Conservation (phyloP, 2,888 invertebrate species). For the Drymonia ruficornis region DNA sequence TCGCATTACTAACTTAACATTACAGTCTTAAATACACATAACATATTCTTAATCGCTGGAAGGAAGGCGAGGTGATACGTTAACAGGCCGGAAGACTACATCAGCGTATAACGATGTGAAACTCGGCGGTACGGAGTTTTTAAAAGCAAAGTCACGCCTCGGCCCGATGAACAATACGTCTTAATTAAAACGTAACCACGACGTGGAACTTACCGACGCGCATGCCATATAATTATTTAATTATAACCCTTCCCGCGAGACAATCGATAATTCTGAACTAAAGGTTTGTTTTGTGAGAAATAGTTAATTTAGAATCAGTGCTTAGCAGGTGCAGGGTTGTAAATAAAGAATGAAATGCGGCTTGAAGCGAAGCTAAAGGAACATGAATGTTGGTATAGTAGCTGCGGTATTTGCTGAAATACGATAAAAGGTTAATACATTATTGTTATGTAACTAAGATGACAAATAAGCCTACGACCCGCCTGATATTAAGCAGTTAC, state of each 20-base stretch:
- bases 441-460: too few species aligned
- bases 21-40: not conserved
- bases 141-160: conserved; percentile 73
- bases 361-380: conserved; percentile 47
- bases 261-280: conserved; percentile 55
- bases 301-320: conserved; percentile 32
- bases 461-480: too few species aligned
- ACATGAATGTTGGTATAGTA: conserved; percentile 56
- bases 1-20: not conserved
- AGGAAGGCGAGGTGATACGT: conserved; percentile 35
- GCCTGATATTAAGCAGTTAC: too few species aligned
- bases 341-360: conserved; percentile 54
- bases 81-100: conserved; percentile 53
- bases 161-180: conserved; percentile 73
- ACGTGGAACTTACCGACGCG: conserved; percentile 56
- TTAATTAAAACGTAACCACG: conserved; percentile 72
- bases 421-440: too few species aligned
- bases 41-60: not conserved
- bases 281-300: conserved; percentile 37
- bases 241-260: conserved; percentile 55
- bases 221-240: conserved; percentile 71
- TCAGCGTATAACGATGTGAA: conserved; percentile 57
- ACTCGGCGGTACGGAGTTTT: conserved; percentile 62
- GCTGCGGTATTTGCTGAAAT: conserved; percentile 30
- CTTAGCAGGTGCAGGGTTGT: conserved; percentile 45